These are phyloP conservation scores for Melinaea marsaeus DNA, from an alignment of 2,888 invertebrate species.

Conservation along the genomic window DNA sequence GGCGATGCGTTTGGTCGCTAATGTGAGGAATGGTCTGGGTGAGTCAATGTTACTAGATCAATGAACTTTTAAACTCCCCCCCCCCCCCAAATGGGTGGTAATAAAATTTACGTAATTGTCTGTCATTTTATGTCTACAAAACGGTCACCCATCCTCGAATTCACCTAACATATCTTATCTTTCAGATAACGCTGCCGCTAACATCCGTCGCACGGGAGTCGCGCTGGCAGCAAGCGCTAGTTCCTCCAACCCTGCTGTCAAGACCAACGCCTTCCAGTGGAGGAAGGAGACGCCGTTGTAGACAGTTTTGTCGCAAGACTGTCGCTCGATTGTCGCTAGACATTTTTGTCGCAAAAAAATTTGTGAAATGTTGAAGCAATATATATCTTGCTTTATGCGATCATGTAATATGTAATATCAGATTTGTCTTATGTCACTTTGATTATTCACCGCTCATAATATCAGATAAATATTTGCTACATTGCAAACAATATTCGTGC, in stretches of 20 bases:
- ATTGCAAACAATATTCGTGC: no score
- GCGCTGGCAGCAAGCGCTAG: conserved; percentile 76
- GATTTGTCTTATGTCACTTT: no score
- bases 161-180: not conserved
- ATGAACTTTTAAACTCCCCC: no score
- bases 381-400: no score
- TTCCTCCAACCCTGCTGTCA: conserved; percentile 79
- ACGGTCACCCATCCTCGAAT: no score
- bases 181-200: conserved; percentile 78
- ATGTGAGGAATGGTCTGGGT: conserved; percentile 85
- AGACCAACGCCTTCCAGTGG: conserved; percentile 89
- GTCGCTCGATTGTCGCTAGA: not conserved
- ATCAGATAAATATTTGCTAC: no score
- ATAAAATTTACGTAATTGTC: no score
- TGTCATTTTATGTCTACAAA: no score
- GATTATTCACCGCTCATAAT: no score
- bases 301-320: conserved; percentile 12
- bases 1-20: conserved; percentile 88
- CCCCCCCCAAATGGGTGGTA: no score
- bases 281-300: conserved; percentile 89
- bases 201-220: conserved; percentile 77
- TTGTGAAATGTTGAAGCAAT: no score
- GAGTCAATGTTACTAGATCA: conserved; percentile 41
- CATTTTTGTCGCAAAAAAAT: not conserved
- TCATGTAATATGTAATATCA: no score